Base-by-base conservation (phyloP, 2,888 invertebrate species). In the Iphiclides podalirius region DNA sequence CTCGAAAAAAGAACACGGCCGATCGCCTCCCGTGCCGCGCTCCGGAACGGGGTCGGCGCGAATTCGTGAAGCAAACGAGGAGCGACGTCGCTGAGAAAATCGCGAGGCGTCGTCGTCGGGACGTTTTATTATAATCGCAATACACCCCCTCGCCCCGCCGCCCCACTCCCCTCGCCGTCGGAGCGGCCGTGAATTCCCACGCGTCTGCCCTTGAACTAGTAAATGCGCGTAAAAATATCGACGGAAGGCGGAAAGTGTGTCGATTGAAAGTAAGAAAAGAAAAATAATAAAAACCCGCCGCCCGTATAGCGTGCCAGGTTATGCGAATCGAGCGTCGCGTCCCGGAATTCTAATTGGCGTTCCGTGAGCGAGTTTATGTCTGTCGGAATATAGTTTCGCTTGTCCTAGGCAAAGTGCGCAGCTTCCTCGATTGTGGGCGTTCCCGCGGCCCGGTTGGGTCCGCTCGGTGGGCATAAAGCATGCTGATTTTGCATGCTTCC, bases 141-240 rank as follows among this genome's bases (percentile, higher is more conserved):
- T 53, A 57, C 20, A 20, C 20, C 20, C 20, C 20, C 20, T 6
- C 20, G n/a, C 20, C 20, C 20, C 20, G 4, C 20, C 3, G 6
- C 20, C 20, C 20, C 20, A n/a, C n/a, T 20, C 20, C 6, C 20
- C 20, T 20, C 6, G 20, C 20, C 20, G 3, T 20, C 6, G 20
- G 4, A 63, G 48, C 59, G 64, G 45, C 65, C 65, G 60, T 68
- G 67, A 68, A 52, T 60, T 63, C n/a, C n/a, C n/a, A n/a, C 57
- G 53, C 52, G 60, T 58, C 60, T 66, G 67, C 52, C 75, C 76
- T 76, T 76, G 75, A 74, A 71, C 70, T 68, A 75, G 70, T 66
- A 70, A 58, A 55, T 63, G 48, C 53, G 23, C 9, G 44, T 50
- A 38, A 45, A 42, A 48, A 44, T 48, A 56, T 56, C 55, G 56